Base-by-base conservation (phyloP, 1,140 invertebrate species). In the Phocides pigmalion region DNA sequence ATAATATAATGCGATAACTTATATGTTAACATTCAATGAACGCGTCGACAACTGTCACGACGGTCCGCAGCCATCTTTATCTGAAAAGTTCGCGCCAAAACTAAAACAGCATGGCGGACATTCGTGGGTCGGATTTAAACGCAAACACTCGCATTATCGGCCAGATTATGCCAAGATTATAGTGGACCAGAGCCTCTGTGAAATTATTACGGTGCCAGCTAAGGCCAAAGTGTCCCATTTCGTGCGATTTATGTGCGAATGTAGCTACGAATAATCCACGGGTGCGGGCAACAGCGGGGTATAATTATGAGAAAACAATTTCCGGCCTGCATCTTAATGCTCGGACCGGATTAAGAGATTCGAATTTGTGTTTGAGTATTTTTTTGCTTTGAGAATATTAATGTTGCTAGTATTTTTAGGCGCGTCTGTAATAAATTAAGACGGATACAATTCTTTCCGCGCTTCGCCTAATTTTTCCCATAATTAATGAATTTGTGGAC, bases 301-400 rank as follows among this genome's bases (percentile, higher is more conserved):
- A 82, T 90, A 90, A 90, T 90, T 88, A 90, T 89, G 86, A 89
- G 86, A 88, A 90, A 90, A 90, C 88, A 90, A 90, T 90, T 90
- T 90, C 76, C 82, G 62, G 73, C 76, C 79, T 83, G 77, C 82
- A 81, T 87, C 81, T 87, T 86, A 88, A 90, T 88, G 76, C 82
- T 74, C 58, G 41, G 39, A 59, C 42, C 62, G 82, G 82, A 90
- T 90, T 90, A 90, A 70, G 74, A 68, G 76, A 65, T 76, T 74
- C 47, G 58, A 25, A 68, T 54, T 28, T 37, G 42, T 54, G 28
- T 69, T 56, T 56, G 54, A 68, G 17, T 61, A 47, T 54, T 70
- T 78, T 79, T 80, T 81, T 75, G 56, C 37, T 53, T 19, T 58
- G 70, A 62, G 53, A 62, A 62, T 65, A 76, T 74, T 73, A 79